A percentile compares a stretch with the other conserved stretches of the same genome.
phyloP scores from a whole-genome alignment of 2,888 invertebrate genomes.

The Coronaproctus castanopsis region DNA sequence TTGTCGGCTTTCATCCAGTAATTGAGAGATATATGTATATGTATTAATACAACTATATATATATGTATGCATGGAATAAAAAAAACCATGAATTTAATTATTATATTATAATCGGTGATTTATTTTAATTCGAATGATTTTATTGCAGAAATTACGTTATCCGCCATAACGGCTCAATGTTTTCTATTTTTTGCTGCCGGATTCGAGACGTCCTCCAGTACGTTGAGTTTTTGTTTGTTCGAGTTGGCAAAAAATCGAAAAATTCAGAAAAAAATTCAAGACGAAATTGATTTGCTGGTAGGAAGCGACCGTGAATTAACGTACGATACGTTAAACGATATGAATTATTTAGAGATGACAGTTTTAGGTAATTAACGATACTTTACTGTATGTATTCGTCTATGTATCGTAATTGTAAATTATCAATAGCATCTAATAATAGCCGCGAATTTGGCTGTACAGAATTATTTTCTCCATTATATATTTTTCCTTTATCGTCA shows the following conservation, averaged over 20 bases:
- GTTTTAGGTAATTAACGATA: conserved; percentile 22
- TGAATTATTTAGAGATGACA: not conserved
- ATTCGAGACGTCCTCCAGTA: not conserved
- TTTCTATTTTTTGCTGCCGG: not conserved
- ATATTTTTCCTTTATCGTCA: too few species aligned
- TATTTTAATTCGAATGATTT: too few species aligned
- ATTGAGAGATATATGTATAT: too few species aligned
- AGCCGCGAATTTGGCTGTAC: too few species aligned
- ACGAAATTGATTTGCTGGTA: not conserved
- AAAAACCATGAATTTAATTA: too few species aligned
- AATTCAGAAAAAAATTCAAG: not conserved
- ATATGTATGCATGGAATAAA: too few species aligned
- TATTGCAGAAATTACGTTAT: not conserved
- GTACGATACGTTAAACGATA: not conserved
- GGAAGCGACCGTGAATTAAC: not conserved
- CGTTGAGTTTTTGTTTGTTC: not conserved
- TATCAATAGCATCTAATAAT: too few species aligned
- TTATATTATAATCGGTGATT: too few species aligned
- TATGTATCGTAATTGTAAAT: too few species aligned
- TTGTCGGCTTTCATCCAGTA: too few species aligned
- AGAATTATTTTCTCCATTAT: too few species aligned
- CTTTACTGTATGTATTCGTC: conserved; percentile 28
- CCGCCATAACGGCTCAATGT: not conserved
- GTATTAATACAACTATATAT: too few species aligned
- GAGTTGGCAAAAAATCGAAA: not conserved